These are phyloP conservation scores for Potamilus streckersoni DNA, from an alignment of 1,140 invertebrate species.

Conservation along the genomic window DNA sequence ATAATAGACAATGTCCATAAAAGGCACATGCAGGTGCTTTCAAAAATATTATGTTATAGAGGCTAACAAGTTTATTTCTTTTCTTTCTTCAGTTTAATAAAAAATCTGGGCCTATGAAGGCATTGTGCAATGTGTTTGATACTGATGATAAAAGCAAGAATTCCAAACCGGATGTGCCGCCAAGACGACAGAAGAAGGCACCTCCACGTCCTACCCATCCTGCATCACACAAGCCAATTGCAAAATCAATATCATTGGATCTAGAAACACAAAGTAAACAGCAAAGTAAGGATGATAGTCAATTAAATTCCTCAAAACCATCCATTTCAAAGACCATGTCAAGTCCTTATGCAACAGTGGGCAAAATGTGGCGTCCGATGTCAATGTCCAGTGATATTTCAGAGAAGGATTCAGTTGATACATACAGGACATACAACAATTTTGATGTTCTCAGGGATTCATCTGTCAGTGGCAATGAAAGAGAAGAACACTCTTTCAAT, in stretches of 20 bases:
- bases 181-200: no score
- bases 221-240: no score
- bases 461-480: slow-evolving; percentile 11
- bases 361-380: slow-evolving; percentile 47
- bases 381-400: slow-evolving; percentile 37
- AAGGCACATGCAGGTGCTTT: no score
- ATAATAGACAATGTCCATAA: no score
- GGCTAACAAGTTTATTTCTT: slow-evolving; percentile 5
- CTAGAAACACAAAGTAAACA: not conserved
- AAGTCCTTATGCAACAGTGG: slow-evolving; percentile 39
- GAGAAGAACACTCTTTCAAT: slow-evolving; percentile 2
- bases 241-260: no score
- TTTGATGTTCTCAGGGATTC: slow-evolving; percentile 42
- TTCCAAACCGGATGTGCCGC: no score
- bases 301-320: slow-evolving; percentile 7
- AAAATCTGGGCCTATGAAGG: slow-evolving; percentile 56
- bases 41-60: not conserved
- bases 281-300: slow-evolving; percentile 27
- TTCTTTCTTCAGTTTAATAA: slow-evolving; percentile 40
- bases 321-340: slow-evolving; percentile 20
- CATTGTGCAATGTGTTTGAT: slow-evolving; percentile 42
- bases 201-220: no score
- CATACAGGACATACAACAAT: slow-evolving; percentile 35
- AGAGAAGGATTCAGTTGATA: slow-evolving; percentile 20
- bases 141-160: no score